Conservation (phyloP, 2,888 invertebrate genomes). For the Nomada ferruginata region DNA sequence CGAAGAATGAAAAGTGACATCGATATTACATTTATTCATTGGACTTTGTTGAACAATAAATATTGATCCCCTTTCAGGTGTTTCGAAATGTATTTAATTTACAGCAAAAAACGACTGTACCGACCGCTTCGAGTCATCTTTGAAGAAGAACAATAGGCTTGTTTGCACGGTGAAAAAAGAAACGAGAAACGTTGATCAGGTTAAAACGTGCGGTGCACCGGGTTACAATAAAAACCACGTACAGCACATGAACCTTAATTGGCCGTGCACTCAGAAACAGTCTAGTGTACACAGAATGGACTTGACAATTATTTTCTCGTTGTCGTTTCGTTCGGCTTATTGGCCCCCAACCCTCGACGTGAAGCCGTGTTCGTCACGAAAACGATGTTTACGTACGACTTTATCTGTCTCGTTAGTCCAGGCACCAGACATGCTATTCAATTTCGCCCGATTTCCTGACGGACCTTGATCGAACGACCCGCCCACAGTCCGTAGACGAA, state of each 20-base stretch:
- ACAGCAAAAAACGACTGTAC: no score
- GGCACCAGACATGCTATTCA: conserved; percentile 45
- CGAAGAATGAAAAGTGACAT: no score
- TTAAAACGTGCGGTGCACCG: neutral
- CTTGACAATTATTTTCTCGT: conserved; percentile 29
- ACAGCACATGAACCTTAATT: neutral
- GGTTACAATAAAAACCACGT: conserved; percentile 1
- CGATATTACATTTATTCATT: no score
- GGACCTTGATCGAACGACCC: conserved; percentile 61
- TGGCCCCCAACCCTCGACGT: neutral
- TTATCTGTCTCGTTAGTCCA: conserved; percentile 58
- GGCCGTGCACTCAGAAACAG: neutral
- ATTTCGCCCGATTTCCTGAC: conserved; percentile 65
- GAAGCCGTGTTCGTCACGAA: conserved; percentile 25
- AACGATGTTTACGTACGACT: conserved; percentile 56
- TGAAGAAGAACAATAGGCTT: neutral
- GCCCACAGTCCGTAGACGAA: conserved; percentile 50
- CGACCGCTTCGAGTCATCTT: no score
- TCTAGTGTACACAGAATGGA: neutral
- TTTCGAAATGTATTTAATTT: no score
- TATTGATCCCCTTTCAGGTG: no score
- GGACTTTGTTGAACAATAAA: no score
- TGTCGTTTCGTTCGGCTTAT: conserved; percentile 20
- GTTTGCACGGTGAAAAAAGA: neutral
- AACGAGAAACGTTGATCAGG: neutral